Evolutionary conservation across 2,888 invertebrate genomes (phyloP), one percentile per base, ranked within the genome.

Genomic region (Magallana nippona): DNA sequence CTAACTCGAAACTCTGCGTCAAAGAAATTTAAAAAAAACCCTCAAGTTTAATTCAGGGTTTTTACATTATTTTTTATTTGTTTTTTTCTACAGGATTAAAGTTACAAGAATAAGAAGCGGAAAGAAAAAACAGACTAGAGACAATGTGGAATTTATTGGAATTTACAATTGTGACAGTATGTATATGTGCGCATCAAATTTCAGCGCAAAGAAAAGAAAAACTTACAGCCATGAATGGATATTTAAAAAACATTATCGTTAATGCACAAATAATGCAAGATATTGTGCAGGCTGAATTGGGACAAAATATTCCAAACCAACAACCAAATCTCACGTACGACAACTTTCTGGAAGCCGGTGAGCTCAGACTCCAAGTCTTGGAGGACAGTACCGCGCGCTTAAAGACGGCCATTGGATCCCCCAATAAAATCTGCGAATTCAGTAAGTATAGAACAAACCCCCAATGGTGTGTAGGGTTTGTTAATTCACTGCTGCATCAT

Each of bases 141-240:
- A 71, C 5, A 71, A 71, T 71, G 71, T 71, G 71, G 71, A 71
- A 71, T 71, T 71, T 32, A 22, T 13, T 71, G 71, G 71, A 32
- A 71, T 71, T 71, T 27, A 71, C 71, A 27, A 71, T 71, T 22
- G 71, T 71, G 71, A 71, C 71, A 71, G 11, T 71, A 11, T 71
- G 71, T 71, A 32, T 71, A 2, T 71, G 71, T 71, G 71, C 17
- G 27, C 71, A 71, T 27, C 71, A 71, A 22, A 15, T 71, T 10
- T 32, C 27, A 15, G 71, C 71, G 22, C 71, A 71, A 32, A 22
- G 32, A 3, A 32, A 71, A 27, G 27, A 71, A 11, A 71, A 27
- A 71, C 71, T 71, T 5, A 15, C 32, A 27, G 71, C 71, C 71
- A 71, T 71, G 11, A 71, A 71, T 71, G 71, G 71, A 15, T 32